Evolutionary conservation across 2,797 vertebrate species (phyloP).

Genomic region (Poecilia velifera): DNA sequence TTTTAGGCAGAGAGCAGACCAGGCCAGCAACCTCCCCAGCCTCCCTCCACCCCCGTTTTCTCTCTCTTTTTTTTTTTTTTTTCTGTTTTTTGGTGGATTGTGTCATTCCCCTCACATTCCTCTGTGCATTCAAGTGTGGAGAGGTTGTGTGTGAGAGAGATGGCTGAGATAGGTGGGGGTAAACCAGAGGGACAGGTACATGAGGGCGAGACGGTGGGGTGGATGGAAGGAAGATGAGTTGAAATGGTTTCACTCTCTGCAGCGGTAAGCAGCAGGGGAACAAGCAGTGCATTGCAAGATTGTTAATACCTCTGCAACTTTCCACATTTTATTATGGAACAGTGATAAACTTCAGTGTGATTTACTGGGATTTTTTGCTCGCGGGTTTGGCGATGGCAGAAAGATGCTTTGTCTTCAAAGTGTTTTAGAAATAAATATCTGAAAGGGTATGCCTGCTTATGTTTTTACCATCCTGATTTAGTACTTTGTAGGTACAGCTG

Average conservation of each 20-base stretch:
- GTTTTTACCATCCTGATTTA: background rate
- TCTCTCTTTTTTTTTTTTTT: conserved; percentile 17
- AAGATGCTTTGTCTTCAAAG: background rate
- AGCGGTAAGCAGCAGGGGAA: conserved; percentile 20
- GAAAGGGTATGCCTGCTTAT: background rate
- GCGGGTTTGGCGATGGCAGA: background rate
- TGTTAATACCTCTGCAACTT: background rate
- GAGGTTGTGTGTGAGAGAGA: conserved; percentile 33
- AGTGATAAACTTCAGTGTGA: background rate
- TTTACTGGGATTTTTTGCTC: background rate
- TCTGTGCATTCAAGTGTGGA: conserved; percentile 75
- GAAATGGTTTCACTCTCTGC: conserved; percentile 47
- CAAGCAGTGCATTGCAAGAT: background rate
- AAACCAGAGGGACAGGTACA: conserved; percentile 72
- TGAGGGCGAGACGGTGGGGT: conserved; percentile 33
- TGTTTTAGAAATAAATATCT: background rate
- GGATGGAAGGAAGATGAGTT: conserved; percentile 9
- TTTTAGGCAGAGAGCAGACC: conserved; percentile 54
- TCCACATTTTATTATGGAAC: background rate
- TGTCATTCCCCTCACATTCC: conserved; percentile 80
- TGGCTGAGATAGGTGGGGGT: conserved; percentile 44
- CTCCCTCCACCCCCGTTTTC: background rate
- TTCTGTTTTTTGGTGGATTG: conserved; percentile 43
- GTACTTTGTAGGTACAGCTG: background rate
- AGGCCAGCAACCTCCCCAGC: conserved; percentile 16